Percentiles rank a stretch among this genome's conserved stretches.
Conservation (phyloP, 1,140 invertebrate species). For the Papilio polytes region DNA sequence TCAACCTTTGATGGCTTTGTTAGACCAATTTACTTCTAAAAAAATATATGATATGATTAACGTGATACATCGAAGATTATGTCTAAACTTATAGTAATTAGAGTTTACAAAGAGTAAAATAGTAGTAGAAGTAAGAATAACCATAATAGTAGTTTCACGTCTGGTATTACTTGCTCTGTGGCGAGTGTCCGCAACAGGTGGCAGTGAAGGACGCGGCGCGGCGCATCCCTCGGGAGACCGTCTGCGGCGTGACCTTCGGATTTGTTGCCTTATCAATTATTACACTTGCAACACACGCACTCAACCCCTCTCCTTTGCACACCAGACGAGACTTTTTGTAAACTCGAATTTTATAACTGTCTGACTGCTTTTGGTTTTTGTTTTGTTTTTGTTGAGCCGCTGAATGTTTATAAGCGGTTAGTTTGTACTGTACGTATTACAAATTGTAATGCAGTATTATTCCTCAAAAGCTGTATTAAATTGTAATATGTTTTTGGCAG, state of each 20-base stretch:
- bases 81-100: not conserved
- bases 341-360: conserved; percentile 29
- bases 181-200: conserved; percentile 59
- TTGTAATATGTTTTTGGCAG: not conserved
- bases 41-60: no score
- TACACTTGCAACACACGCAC: conserved; percentile 28
- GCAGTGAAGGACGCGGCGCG: conserved; percentile 51
- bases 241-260: conserved; percentile 51
- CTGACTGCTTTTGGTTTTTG: conserved; percentile 11
- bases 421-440: not conserved
- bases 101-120: not conserved
- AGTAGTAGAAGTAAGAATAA: not conserved
- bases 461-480: not conserved
- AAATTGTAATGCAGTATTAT: not conserved
- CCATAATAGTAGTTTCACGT: not conserved
- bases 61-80: no score
- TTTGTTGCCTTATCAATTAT: conserved; percentile 42
- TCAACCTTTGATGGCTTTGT: no score
- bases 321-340: conserved; percentile 10
- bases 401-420: not conserved
- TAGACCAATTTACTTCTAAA: no score
- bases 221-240: conserved; percentile 54
- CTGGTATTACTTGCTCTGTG: conserved; percentile 37
- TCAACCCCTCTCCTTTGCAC: not conserved
- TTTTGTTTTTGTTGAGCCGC: not conserved